Percentiles rank a stretch among this genome's conserved stretches.
Conservation (phyloP, 2,888 invertebrate species). For the Synanthedon tipuliformis region DNA sequence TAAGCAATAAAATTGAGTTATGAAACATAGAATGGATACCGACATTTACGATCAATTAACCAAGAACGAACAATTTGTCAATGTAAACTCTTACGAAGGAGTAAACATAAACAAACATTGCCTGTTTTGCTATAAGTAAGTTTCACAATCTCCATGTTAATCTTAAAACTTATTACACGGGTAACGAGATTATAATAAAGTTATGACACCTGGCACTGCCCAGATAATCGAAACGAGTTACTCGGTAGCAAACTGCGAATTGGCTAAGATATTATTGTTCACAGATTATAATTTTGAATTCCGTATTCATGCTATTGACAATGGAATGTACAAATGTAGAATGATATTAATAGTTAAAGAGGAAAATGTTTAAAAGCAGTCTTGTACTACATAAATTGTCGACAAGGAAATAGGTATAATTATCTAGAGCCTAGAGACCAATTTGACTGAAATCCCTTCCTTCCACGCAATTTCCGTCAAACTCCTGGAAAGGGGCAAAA, state of each 20-base stretch:
- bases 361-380: not conserved
- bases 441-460: constrained; percentile 46
- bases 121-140: not conserved
- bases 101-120: not conserved
- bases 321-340: not conserved
- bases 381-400: not conserved
- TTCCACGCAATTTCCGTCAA: constrained; percentile 57
- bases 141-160: not conserved
- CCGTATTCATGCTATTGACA: not conserved
- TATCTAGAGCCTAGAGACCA: constrained; percentile 42
- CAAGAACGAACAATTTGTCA: no score
- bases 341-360: not conserved
- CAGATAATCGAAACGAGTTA: not conserved
- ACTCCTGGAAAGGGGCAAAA: constrained; percentile 33
- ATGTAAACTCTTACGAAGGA: no score
- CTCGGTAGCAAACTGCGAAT: not conserved
- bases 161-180: not conserved
- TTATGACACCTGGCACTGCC: not conserved
- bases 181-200: not conserved
- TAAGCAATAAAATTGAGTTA: no score
- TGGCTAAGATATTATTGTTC: not conserved
- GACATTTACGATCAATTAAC: no score
- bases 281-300: not conserved
- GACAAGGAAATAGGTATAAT: constrained; percentile 27
- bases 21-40: no score